phyloP scores from a whole-genome alignment of 2,797 vertebrate genomes.

The Schizothorax lantsangensis region DNA sequence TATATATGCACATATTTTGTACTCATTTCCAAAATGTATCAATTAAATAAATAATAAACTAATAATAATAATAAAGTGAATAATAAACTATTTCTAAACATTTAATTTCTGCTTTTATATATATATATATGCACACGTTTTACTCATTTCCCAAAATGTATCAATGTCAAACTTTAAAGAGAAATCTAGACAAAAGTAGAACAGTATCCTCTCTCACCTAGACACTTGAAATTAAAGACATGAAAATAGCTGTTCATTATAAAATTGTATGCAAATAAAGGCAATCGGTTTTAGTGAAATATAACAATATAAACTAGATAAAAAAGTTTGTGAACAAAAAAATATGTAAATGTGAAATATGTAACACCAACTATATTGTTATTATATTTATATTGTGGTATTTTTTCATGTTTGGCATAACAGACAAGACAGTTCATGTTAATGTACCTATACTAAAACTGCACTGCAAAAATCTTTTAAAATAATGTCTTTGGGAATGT shows the following conservation, averaged over 20 bases:
- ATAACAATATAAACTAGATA: too few relatives aligned
- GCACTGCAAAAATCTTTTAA: background rate
- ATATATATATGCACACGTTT: too few relatives aligned
- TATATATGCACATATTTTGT: too few relatives aligned
- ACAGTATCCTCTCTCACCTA: background rate
- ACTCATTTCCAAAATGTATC: too few relatives aligned
- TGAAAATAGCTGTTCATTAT: background rate
- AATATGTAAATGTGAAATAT: background rate
- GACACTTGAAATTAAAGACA: background rate
- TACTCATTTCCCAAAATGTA: too few relatives aligned
- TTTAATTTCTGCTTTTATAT: too few relatives aligned
- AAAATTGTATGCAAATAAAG: background rate
- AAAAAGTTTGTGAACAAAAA: too few relatives aligned
- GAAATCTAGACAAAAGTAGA: too few relatives aligned
- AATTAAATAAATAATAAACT: too few relatives aligned
- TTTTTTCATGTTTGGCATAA: slow-evolving; percentile 2
- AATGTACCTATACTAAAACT: background rate
- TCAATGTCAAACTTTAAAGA: background rate
- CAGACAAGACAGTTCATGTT: background rate
- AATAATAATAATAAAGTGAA: background rate
- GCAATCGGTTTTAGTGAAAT: background rate
- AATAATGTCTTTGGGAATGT: too few relatives aligned
- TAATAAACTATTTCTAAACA: background rate
- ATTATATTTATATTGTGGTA: background rate
- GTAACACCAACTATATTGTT: background rate